Conservation (phyloP, 30 jellyfish, hydroid and myxozoan species). For the Aurelia coerulea region DNA sequence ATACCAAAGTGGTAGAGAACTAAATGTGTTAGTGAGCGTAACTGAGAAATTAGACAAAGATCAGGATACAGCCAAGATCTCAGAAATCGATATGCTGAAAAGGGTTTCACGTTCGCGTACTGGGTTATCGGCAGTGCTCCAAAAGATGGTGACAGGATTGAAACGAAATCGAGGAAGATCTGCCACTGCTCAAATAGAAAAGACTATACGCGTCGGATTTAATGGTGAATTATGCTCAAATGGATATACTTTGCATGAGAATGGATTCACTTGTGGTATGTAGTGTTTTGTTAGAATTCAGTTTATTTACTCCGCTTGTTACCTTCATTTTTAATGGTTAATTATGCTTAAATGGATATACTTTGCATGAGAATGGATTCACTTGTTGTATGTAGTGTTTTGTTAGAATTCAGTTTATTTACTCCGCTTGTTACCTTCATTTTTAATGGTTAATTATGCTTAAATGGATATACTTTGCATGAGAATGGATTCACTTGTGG, state of each 20-base stretch:
- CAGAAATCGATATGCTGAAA: slow-evolving; percentile 39
- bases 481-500: slow-evolving; percentile 78
- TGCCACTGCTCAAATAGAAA: neutral
- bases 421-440: too few species aligned
- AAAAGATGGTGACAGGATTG: slow-evolving; percentile 5
- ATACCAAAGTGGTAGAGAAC: slow-evolving; percentile 19
- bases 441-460: slow-evolving; percentile 65
- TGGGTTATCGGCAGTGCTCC: slow-evolving; percentile 22
- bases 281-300: too few species aligned
- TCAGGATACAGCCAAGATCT: neutral
- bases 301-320: neutral
- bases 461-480: slow-evolving; percentile 46
- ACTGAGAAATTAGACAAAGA: slow-evolving; percentile 2
- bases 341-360: too few species aligned
- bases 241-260: slow-evolving; percentile 56
- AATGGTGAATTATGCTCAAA: slow-evolving; percentile 54
- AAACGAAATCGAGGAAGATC: slow-evolving; percentile 25
- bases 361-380: too few species aligned
- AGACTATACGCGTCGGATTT: slow-evolving; percentile 42
- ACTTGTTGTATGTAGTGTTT: too few species aligned
- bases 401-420: too few species aligned
- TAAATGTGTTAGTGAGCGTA: slow-evolving; percentile 37
- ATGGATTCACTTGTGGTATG: slow-evolving; percentile 83
- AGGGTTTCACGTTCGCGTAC: slow-evolving; percentile 53
- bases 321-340: neutral